Evolutionary conservation across 2,888 invertebrate species (phyloP), one percentile per base, ranked within the genome.

Genomic region (Carcina quercana): DNA sequence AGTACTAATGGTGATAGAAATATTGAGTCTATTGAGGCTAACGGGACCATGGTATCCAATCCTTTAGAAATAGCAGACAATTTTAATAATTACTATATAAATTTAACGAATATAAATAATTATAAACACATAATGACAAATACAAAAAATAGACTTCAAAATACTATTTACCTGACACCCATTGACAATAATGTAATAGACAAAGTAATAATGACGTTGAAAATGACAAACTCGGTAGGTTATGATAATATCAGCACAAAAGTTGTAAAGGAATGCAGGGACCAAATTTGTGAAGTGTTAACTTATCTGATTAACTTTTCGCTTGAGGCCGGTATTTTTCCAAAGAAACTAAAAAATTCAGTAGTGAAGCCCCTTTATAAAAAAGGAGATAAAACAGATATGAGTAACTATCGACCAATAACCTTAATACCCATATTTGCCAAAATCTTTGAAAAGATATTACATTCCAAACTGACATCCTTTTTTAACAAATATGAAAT

Each of bases 341-440:
- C 24, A 2, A 6, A 24, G 3, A 6, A 11, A 3, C 24, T 24
- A 3, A 24, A 24, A 24, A 5, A 11, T 3, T 24, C 24, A 6
- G 6, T 24, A 6, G 12, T 24, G 2, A 24, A 3, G 6, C 24
- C 24, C 3, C 12, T 24, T 6, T 24, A 11, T 24, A 24, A 24
- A 12, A 24, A 24, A 24, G 11, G 3, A 10, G 17, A 24, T 12
- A 24, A 11, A 24, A 3, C n/a, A 4, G 24, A 11, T 11, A 3
- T 24, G 3, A 11, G 2, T 11, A 24, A 24, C 6, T 24, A 24
- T 11, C 24, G 24, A 2, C 22, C 22, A 25, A 22, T 12, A 8
- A 20, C 25, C 6, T 12, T 24, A 11, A 10, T 24, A 3, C 13
- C 28, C 4, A 10, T 24, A 32, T 59, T 10, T 10, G n/a, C 24